Percentiles rank a stretch among this genome's conserved stretches.
Evolutionary conservation across 2,797 vertebrate species (phyloP).

Genomic region (Hoplostethus mediterraneus): DNA sequence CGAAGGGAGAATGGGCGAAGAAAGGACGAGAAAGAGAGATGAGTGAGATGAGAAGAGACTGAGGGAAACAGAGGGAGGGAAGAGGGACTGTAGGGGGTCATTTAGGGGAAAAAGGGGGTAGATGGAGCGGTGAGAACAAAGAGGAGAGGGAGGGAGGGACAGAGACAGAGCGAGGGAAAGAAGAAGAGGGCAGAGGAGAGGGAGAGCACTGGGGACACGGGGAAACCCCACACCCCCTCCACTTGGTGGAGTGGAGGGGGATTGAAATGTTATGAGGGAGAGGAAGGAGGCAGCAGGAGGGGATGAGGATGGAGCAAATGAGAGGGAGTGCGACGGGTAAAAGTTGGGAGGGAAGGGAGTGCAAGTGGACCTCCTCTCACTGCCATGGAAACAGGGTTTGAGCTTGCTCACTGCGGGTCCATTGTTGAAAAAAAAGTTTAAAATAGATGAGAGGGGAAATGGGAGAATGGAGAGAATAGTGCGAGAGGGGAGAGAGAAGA

Average conservation of each 20-base stretch:
- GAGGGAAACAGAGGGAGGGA: slow-evolving; percentile 36
- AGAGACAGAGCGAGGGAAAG: slow-evolving; percentile 10
- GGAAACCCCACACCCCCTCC: too few species aligned
- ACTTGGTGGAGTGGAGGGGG: too few species aligned
- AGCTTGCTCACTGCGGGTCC: slow-evolving; percentile 45
- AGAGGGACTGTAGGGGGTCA: slow-evolving; percentile 39
- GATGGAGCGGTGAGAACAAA: slow-evolving; percentile 30
- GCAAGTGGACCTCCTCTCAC: slow-evolving; percentile 55
- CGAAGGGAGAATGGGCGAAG: neutral
- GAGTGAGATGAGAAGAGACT: slow-evolving; percentile 26
- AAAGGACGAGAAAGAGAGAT: slow-evolving; percentile 1
- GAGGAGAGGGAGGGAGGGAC: slow-evolving; percentile 13
- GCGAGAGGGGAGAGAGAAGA: slow-evolving; percentile 40
- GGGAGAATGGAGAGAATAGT: slow-evolving; percentile 53
- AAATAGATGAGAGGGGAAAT: slow-evolving; percentile 54
- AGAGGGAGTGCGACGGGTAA: slow-evolving; percentile 21
- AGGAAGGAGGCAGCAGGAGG: slow-evolving; percentile 20
- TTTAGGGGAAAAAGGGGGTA: slow-evolving; percentile 25
- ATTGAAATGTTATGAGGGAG: neutral
- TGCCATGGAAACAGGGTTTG: slow-evolving; percentile 72
- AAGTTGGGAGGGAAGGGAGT: slow-evolving; percentile 29
- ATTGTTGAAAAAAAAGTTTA: slow-evolving; percentile 46
- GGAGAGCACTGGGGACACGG: neutral
- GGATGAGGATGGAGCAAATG: slow-evolving; percentile 18
- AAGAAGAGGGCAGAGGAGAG: neutral